Evolutionary conservation across 2,113 vertebrate genomes (phyloP), one percentile per base, ranked within the genome.

Genomic region (Indicator indicator): DNA sequence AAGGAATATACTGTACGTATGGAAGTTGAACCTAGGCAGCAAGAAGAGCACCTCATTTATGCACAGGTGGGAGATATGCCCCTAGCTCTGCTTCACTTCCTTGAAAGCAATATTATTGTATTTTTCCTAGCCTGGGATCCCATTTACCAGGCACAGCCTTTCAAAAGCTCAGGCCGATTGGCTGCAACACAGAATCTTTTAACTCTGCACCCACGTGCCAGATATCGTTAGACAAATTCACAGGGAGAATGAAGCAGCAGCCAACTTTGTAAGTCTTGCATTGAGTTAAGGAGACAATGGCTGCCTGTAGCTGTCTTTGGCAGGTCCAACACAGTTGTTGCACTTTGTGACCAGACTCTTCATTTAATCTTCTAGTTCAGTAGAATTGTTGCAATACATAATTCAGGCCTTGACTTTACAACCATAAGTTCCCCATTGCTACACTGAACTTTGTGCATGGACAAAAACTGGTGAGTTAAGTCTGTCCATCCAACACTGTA

Each of bases 201-300:
- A 16, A 63, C 11, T 74, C 42, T 21, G 6, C 12, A 10, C 15
- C 38, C 23, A 40, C 9, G 4, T 36, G n/a, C 5, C 38, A 75
- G 33, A 15, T 38, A 71, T 5, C 50, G 13, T 56, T 75, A 83
- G 40, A 52, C 24, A 72, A 71, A 78, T 42, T 28, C 20, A 50
- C 3, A 8, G 0, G 0, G 32, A 48, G 50, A 15, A 21, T 5
- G 4, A 67, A 84, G 19, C 40, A 56, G 54, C 62, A 84, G 65
- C 17, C 54, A 21, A 2, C 50, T 86, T 59, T 40, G 0, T 16
- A 70, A 81, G 36, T 46, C 27, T n/a, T 0, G 0, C 7, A 14
- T 1, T 27, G 6, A 71, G 16, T 1, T 0, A 6, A 5, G 56
- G 36, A 81, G 69, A 26, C 52, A 63, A 50, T 0, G 1, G 13